phyloP scores from a whole-genome alignment of 2,888 invertebrate species.

The Caenorhabditis angaria region DNA sequence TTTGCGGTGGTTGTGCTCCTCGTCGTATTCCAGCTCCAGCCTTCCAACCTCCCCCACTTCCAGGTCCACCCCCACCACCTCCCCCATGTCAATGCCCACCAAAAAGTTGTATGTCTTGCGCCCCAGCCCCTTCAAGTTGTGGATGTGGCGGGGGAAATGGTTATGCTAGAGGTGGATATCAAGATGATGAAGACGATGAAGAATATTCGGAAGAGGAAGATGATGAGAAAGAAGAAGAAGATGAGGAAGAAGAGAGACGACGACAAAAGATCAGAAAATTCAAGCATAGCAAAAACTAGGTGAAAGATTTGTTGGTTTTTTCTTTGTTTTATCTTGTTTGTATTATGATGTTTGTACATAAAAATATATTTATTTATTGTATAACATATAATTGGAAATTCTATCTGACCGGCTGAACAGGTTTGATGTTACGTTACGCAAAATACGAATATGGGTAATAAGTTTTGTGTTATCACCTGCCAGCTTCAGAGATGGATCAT shows the following conservation, averaged over 20 bases:
- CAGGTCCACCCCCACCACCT: constrained; percentile 26
- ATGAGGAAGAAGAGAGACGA: not conserved
- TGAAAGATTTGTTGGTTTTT: not conserved
- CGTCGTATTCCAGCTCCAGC: constrained; percentile 38
- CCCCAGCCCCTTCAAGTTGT: constrained; percentile 23
- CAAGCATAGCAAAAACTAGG: not conserved
- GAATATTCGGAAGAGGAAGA: constrained; percentile 12
- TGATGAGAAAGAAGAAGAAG: constrained; percentile 3
- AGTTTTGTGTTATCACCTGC: no score
- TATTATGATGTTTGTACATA: no score
- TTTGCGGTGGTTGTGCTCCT: constrained; percentile 36
- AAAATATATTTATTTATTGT: not conserved
- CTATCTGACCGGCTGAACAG: not conserved
- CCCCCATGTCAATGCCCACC: constrained; percentile 30
- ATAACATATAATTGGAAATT: not conserved
- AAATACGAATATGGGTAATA: no score
- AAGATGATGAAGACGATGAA: not conserved
- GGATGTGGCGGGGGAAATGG: constrained; percentile 39
- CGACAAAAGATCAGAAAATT: not conserved
- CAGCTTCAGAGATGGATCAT: no score
- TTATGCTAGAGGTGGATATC: constrained; percentile 5
- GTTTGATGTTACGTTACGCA: not conserved
- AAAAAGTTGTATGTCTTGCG: constrained; percentile 22
- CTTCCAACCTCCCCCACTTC: constrained; percentile 29
- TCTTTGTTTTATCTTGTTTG: no score